Evolutionary conservation across 35 echinoderm and acorn worm genomes (phyloP), one percentile per base, ranked within the genome.

Genomic region (Heliocidaris tuberculata): DNA sequence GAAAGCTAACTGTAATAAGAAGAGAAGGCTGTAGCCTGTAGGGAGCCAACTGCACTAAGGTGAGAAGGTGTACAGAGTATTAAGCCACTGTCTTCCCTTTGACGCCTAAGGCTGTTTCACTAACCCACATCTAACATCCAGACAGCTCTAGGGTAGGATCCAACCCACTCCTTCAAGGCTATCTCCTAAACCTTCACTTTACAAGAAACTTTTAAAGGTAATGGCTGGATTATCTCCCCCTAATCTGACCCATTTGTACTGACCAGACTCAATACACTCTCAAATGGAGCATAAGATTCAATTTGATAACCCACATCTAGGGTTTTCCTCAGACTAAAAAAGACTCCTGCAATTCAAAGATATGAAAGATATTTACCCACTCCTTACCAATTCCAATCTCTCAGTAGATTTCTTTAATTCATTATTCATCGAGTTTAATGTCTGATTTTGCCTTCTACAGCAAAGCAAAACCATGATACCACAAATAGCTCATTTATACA

Each of bases 41-140:
- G 27, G 27, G 65, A 78, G 65, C 65, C 27, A n/a, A 27, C 52
- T 56, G 52, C 65, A 78, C 27, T n/a, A n/a, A 78, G 65, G 65
- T n/a, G n/a, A 78, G 65, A 78, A 78, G 65, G 21, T n/a, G 65
- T 78, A n/a, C n/a, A 27, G 19, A 78, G 65, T 24, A 6, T 78
- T 7, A 78, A 78, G 65, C 65, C 65, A 27, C 21, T n/a, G 27
- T 24, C 65, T 78, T 78, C 65, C 65, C 65, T 78, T 78, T 78
- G 19, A 21, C 65, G 65, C 65, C 21, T 19, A 78, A 78, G 65
- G 65, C 21, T 78, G 65, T 78, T 78, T 78, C 65, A n/a, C 65
- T 78, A 78, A 78, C 65, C 65, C 65, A 78, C 65, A 78, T 78
- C 65, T 78, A 19, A 78, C 27, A 78, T 78, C 65, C 65, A 78